phyloP scores from a whole-genome alignment of 2,113 vertebrate genomes.

The Leiothrix lutea region DNA sequence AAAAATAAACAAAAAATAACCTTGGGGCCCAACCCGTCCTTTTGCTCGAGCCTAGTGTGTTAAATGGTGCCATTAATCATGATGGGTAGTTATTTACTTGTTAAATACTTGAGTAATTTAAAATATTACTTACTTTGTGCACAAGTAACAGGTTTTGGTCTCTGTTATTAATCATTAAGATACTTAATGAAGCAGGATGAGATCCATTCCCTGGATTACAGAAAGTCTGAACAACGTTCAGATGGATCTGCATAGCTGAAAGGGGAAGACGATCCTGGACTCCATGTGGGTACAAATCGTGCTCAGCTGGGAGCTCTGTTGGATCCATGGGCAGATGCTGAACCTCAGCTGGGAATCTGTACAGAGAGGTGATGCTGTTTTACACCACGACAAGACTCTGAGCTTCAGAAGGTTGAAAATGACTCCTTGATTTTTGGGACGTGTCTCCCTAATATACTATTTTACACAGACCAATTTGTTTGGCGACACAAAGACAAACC shows the following conservation, averaged over 20 bases:
- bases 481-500: too few species aligned
- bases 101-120: constrained; percentile 11
- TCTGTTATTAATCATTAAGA: background rate
- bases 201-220: background rate
- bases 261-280: background rate
- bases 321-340: background rate
- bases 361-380: background rate
- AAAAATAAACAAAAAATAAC: constrained; percentile 2
- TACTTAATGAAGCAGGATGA: background rate
- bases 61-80: background rate
- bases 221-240: background rate
- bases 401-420: too few species aligned
- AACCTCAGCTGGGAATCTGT: background rate
- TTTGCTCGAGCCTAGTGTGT: background rate
- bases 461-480: too few species aligned
- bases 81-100: background rate
- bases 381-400: too few species aligned
- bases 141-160: background rate
- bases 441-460: too few species aligned
- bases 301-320: background rate
- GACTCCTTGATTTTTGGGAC: too few species aligned
- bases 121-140: background rate
- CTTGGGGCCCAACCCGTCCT: background rate
- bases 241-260: fast-evolving
- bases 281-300: fast-evolving